Evolutionary conservation across 2,888 invertebrate species (phyloP), one percentile per base, ranked within the genome.

Genomic region (Zootermopsis nevadensis): DNA sequence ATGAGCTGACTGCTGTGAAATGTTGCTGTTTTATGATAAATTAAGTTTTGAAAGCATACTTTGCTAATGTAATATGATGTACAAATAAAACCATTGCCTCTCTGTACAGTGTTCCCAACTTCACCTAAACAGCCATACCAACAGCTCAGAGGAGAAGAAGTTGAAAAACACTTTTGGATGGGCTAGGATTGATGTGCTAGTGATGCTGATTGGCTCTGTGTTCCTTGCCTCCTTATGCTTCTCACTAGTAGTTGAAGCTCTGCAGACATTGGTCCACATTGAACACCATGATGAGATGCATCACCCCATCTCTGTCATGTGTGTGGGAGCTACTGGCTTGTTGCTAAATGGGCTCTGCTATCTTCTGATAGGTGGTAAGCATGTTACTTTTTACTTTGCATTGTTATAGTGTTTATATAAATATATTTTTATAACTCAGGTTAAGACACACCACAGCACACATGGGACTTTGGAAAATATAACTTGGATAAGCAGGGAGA

Each of bases 111-210:
- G 76, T 48, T 24, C 48, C 10, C 83, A 72, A 24, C 48, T 19
- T 48, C 48, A 48, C 38, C 38, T 7, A 53, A 6, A 81, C n/a
- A 38, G 31, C 31, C 30, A 38, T 72, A 22, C 19, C 77, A 60
- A 67, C 48, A 82, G 82, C 42, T 69, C 72, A 8, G 83, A 74
- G n/a, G 74, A 74, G n/a, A 74, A 74, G 38, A 74, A 38, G 85
- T 91, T 97, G 83, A 94, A 94, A 85, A 97, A 97, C 89, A 98
- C 97, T 0, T 98, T 98, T 87, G 97, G 97, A 15, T 97, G 97
- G 97, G 95, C 97, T 4, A 93, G 97, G 85, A 95, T 97, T 81
- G 97, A 97, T 87, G 95, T 97, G n/a, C 91, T 97, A 12, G 94
- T 95, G 69, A 94, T 96, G 91, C 90, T 97, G 72, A 93, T 95